Evolutionary conservation across 2,888 invertebrate species (phyloP).

Genomic region (Scaptomyza caliginosa): DNA sequence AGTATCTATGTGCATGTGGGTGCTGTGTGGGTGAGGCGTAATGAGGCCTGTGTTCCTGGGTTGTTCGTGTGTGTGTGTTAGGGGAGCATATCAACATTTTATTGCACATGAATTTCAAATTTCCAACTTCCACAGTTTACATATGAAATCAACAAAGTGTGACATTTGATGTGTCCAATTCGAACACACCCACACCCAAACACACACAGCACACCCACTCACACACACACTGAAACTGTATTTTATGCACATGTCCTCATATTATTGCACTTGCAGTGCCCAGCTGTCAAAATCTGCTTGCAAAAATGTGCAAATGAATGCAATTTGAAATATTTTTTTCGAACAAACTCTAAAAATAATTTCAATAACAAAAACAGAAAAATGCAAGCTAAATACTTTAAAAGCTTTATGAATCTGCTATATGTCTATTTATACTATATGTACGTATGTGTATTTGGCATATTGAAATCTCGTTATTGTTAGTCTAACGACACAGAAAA

Average conservation of each 20-base stretch:
- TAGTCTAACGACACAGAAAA: neutral
- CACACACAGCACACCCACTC: neutral
- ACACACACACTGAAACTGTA: neutral
- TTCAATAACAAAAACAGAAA: neutral
- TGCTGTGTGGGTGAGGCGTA: constrained; percentile 22
- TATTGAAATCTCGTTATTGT: constrained; percentile 2
- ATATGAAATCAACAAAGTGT: constrained; percentile 47
- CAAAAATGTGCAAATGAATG: constrained; percentile 45
- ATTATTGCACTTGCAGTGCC: constrained; percentile 34
- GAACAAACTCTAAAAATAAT: neutral
- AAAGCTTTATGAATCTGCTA: neutral
- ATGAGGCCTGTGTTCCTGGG: constrained; percentile 43
- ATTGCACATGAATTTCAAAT: constrained; percentile 63
- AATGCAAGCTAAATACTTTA: neutral
- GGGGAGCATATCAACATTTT: constrained; percentile 49
- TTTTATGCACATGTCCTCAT: constrained; percentile 30
- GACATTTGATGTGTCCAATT: constrained; percentile 39
- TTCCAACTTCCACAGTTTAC: constrained; percentile 33
- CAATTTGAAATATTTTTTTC: constrained; percentile 31
- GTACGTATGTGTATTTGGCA: neutral
- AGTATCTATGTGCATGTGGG: constrained; percentile 6
- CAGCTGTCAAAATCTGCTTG: constrained; percentile 40
- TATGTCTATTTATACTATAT: neutral
- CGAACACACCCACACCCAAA: constrained; percentile 1
- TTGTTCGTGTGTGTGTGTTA: constrained; percentile 2